Percentiles rank a stretch among this genome's conserved stretches.
These are phyloP conservation scores for Lepidurus packardi DNA, from an alignment of 1,140 invertebrate species.

Conservation along the genomic window DNA sequence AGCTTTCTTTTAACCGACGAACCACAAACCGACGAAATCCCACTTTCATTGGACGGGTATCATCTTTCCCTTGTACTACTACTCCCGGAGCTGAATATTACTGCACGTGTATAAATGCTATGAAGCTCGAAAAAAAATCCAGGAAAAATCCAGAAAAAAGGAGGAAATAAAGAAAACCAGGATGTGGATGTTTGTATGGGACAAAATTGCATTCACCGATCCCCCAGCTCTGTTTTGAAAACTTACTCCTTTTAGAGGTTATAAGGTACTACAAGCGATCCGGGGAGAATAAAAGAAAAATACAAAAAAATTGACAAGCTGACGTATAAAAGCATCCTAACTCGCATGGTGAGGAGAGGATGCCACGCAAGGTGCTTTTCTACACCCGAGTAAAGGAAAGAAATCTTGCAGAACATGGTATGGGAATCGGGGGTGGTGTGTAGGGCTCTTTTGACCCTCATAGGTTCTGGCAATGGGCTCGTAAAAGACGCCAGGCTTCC, in stretches of 20 bases:
- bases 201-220: neutral
- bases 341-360: neutral
- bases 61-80: too few relatives aligned
- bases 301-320: neutral
- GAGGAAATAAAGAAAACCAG: too few relatives aligned
- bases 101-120: too few relatives aligned
- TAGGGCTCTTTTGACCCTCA: neutral
- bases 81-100: too few relatives aligned
- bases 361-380: constrained; percentile 7
- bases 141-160: too few relatives aligned
- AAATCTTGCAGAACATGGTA: neutral
- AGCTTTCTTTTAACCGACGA: too few relatives aligned
- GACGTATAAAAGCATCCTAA: neutral
- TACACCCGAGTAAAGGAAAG: neutral
- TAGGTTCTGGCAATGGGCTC: constrained; percentile 8
- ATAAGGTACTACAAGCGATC: neutral
- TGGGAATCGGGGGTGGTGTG: neutral
- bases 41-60: too few relatives aligned
- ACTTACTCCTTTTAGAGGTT: neutral
- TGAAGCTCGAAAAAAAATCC: too few relatives aligned
- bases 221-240: neutral
- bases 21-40: too few relatives aligned
- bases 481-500: neutral
- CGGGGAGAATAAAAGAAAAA: neutral
- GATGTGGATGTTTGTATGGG: too few relatives aligned